Evolutionary conservation across 2,888 invertebrate genomes (phyloP), one percentile per base, ranked within the genome.

Genomic region (Meta bourneti): DNA sequence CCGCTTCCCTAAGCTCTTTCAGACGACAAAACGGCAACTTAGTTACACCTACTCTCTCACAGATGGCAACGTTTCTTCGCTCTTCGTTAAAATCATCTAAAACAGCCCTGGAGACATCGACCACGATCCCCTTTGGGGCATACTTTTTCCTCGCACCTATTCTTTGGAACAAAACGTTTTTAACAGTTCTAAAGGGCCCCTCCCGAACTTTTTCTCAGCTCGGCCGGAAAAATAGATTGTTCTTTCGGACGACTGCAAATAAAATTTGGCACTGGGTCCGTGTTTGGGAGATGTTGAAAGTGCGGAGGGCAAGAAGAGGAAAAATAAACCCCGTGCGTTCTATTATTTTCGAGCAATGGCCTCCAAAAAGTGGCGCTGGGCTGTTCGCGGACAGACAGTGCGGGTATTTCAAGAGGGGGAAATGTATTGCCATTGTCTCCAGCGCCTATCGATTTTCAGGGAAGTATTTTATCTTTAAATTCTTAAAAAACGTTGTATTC

Each of bases 261-360:
- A 87, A 87, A 79, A 87, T 87, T 79, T 80, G 79, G 79, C 79
- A 72, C 48, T 11, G 48, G 72, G 79, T 86, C 86, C 70, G 20
- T 51, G 79, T 61, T 51, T 72, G 71, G 74, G 72, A 79, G 52
- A 87, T 80, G 72, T 80, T 72, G 34, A 52, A 54, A 78, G 71
- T 70, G 51, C 48, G n/a, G 52, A 52, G 51, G 49, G 49, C 70
- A 48, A 69, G 49, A 49, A 61, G 16, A 20, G 20, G 16, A 49
- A 13, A 7, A 77, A 51, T 61, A 61, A 51, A 51, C 49, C 20
- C 52, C 48, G 49, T 48, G 77, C 77, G 49, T 77, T 77, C 77
- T 51, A 77, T 77, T 77, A 77, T 77, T 77, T 51, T 49, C 51
- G 48, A 13, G 51, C 77, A 77, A 77, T 77, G 77, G 77, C n/a